Conservation (phyloP, 2,888 invertebrate genomes). For the Eupeodes latifasciatus region DNA sequence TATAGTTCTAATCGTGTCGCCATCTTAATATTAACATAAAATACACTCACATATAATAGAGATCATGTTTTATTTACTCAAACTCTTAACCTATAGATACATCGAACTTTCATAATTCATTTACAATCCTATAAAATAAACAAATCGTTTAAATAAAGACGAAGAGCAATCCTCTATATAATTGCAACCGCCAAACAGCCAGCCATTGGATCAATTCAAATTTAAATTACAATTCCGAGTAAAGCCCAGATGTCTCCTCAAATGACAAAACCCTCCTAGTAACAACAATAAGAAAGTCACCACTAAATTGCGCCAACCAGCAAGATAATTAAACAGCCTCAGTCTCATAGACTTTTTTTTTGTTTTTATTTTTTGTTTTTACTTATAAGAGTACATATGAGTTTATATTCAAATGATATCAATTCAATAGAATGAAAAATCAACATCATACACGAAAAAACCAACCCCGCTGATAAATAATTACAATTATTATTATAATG, state of each 20-base stretch:
- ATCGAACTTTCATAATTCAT: neutral
- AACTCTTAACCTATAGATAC: neutral
- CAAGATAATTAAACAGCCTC: slow-evolving; percentile 64
- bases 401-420: slow-evolving; percentile 32
- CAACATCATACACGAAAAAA: neutral
- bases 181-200: slow-evolving; percentile 1
- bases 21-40: no score
- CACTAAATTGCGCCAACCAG: slow-evolving; percentile 52
- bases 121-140: slow-evolving; percentile 18
- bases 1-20: no score
- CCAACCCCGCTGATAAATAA: slow-evolving; percentile 35
- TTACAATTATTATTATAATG: neutral
- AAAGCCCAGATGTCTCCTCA: slow-evolving; percentile 81
- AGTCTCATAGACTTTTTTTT: slow-evolving; percentile 46
- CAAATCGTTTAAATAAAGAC: slow-evolving; percentile 36
- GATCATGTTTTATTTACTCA: neutral
- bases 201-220: slow-evolving; percentile 8
- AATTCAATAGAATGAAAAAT: slow-evolving; percentile 52
- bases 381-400: neutral
- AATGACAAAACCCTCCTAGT: slow-evolving; percentile 76
- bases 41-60: neutral
- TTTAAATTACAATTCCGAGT: slow-evolving; percentile 69
- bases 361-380: slow-evolving; percentile 6
- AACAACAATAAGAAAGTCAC: slow-evolving; percentile 60
- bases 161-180: slow-evolving; percentile 1